Evolutionary conservation across 2,888 invertebrate species (phyloP), one percentile per base, ranked within the genome.

Genomic region (Oligia latruncula): DNA sequence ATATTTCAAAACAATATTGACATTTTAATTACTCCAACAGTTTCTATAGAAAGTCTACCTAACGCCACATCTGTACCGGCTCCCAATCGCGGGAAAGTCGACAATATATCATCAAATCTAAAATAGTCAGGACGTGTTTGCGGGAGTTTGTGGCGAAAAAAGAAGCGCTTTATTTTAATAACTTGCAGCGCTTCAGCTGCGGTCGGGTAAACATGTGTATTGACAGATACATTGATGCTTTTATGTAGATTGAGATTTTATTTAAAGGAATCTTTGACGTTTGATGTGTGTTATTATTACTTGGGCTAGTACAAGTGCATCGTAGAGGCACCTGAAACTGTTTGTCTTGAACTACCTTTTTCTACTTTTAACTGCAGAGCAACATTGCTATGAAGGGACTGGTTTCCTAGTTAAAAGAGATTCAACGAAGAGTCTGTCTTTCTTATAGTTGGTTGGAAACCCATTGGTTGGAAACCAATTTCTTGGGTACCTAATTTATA

Each of bases 71-170:
- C 91, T 90, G 87, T 81, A 43, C 23, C 29, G 23, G 60, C 74
- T 72, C 64, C 79, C 66, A 77, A 82, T 87, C 87, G 85, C 87
- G 86, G 90, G 92, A 94, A 94, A 94, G 93, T 91, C 87, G 89
- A 92, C 93, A 91, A 96, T 96, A 94, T 93, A 95, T 96, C 95
- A 96, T 93, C 90, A 92, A 91, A 94, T 93, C 95, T 92, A 93
- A 95, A 96, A 96, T 96, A 96, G 95, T 93, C 90, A 90, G 90
- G 87, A 86, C 88, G 85, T 91, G 95, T 93, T 93, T 92, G 95
- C 95, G 95, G 95, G 95, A 95, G 95, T 86, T 86, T 92, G 93
- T 93, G 92, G 95, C 95, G 92, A 93, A 94, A 95, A 95, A 92
- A 94, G 91, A 92, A 90, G 90, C 90, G 88, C 92, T 94, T 93